Conservation (phyloP, 1,140 invertebrate genomes). For the Melitaea cinxia region DNA sequence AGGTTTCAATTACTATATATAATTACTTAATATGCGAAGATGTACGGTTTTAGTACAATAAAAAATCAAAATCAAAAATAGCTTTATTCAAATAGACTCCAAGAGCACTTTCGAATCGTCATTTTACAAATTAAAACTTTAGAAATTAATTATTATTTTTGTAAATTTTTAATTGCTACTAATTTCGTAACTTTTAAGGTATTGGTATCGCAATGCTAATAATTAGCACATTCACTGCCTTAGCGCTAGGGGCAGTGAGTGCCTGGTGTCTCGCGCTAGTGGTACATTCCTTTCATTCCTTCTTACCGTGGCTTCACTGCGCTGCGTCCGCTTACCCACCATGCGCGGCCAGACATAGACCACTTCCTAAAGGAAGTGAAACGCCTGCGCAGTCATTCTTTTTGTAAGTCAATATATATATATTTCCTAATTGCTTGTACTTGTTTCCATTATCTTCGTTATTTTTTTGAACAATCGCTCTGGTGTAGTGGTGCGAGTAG, state of each 20-base stretch:
- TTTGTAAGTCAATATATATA: constrained; percentile 49
- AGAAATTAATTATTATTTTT: too few relatives aligned
- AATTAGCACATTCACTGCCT: constrained; percentile 46
- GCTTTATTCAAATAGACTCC: too few relatives aligned
- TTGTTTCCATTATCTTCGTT: neutral
- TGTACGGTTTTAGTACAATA: too few relatives aligned
- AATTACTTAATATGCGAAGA: too few relatives aligned
- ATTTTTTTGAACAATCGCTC: too few relatives aligned
- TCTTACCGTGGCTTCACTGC: constrained; percentile 72
- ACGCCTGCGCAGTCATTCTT: constrained; percentile 69
- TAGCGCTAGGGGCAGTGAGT: constrained; percentile 47
- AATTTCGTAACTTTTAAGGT: constrained; percentile 38
- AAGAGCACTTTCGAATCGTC: too few relatives aligned
- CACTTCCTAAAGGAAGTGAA: constrained; percentile 50
- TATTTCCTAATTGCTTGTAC: neutral
- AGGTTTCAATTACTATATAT: too few relatives aligned
- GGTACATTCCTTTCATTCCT: constrained; percentile 63
- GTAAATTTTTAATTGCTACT: neutral
- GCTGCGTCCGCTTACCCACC: constrained; percentile 55
- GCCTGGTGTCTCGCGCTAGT: constrained; percentile 58
- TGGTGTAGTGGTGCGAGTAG: too few relatives aligned
- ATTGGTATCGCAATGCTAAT: constrained; percentile 63
- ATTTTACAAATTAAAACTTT: too few relatives aligned
- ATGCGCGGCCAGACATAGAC: constrained; percentile 63
- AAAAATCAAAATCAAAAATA: too few relatives aligned